These are phyloP conservation scores for Phoeniculus purpureus DNA, from an alignment of 2,797 vertebrate species.

Conservation along the genomic window DNA sequence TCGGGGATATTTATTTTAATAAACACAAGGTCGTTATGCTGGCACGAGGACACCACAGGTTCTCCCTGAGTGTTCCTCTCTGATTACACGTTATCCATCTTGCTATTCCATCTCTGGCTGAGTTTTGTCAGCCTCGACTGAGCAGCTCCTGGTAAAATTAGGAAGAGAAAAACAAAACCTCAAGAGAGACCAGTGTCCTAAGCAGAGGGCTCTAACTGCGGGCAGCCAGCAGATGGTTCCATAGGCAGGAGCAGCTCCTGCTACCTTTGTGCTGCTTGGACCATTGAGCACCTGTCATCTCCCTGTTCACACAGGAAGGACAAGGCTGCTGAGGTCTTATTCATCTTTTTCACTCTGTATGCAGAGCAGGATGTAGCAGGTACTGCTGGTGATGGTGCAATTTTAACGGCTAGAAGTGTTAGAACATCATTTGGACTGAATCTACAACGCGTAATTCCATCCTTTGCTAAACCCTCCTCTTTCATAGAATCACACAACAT, in stretches of 20 bases:
- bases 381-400: not conserved
- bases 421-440: not conserved
- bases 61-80: slow-evolving; percentile 37
- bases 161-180: slow-evolving; percentile 4
- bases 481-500: not conserved
- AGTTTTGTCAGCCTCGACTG: slow-evolving; percentile 40
- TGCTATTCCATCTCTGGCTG: slow-evolving; percentile 9
- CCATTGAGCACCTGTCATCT: slow-evolving; percentile 24
- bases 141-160: slow-evolving; percentile 62
- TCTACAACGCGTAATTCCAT: not conserved
- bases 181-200: slow-evolving; percentile 28
- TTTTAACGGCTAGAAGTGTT: not conserved
- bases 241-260: not conserved
- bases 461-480: not conserved
- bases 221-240: slow-evolving; percentile 10
- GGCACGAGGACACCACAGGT: slow-evolving; percentile 31
- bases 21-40: slow-evolving; percentile 54
- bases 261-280: not conserved
- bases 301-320: not conserved
- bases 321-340: not conserved
- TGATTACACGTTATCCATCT: slow-evolving; percentile 54
- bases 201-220: slow-evolving; percentile 28
- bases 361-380: not conserved
- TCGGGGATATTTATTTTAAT: slow-evolving; percentile 69
- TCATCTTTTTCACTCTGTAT: not conserved